A percentile compares a stretch with the other conserved stretches of the same genome.
Conservation (phyloP, 1,140 invertebrate genomes). For the Temnothorax curvispinosus region DNA sequence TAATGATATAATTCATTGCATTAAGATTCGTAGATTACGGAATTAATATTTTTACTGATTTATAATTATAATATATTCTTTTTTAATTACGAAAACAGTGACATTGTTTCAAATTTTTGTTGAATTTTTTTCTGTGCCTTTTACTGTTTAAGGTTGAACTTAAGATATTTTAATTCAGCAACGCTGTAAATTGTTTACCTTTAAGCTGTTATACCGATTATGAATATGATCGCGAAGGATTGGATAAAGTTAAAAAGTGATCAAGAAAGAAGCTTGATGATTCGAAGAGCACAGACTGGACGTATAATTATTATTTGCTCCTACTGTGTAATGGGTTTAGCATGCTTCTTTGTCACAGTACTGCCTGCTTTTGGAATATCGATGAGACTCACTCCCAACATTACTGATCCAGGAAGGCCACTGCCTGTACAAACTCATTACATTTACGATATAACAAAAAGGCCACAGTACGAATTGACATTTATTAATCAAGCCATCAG, state of each 20-base stretch:
- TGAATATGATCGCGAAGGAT: slow-evolving; percentile 25
- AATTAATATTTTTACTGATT: too few relatives aligned
- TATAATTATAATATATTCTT: neutral
- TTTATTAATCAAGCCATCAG: neutral
- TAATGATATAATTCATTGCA: too few relatives aligned
- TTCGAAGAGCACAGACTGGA: neutral
- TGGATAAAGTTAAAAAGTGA: slow-evolving; percentile 2
- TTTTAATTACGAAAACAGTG: neutral
- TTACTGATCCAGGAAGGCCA: neutral
- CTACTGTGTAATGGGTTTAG: neutral
- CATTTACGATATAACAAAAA: slow-evolving; percentile 18
- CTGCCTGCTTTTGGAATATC: neutral
- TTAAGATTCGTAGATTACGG: too few relatives aligned
- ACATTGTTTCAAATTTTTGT: too few relatives aligned
- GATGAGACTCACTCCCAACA: neutral
- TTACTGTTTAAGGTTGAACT: neutral
- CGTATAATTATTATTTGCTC: slow-evolving; percentile 9
- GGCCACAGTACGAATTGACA: neutral
- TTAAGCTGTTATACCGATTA: slow-evolving; percentile 8
- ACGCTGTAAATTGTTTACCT: neutral
- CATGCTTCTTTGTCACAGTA: neutral
- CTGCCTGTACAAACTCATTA: neutral
- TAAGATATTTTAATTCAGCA: neutral
- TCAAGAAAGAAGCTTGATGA: slow-evolving; percentile 10
- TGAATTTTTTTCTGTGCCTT: neutral